These are phyloP conservation scores for Chondrosia reniformis DNA, from an alignment of 37 sponge, comb jelly and placozoan species.

Conservation along the genomic window DNA sequence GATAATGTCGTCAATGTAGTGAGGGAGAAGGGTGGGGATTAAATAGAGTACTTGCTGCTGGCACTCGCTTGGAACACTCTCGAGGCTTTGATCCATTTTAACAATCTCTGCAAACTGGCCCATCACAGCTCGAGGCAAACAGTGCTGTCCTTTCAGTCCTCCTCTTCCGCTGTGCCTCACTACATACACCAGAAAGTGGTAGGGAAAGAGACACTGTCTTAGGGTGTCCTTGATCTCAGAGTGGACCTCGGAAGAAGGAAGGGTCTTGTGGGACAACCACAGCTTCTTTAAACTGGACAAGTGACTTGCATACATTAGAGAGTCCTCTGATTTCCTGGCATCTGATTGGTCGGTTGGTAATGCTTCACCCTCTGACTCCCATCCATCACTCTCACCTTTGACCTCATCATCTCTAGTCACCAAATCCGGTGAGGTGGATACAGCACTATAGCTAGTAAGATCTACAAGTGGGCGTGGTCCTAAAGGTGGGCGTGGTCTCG, in stretches of 20 bases:
- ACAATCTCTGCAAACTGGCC: constrained; percentile 35
- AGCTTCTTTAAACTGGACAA: not conserved
- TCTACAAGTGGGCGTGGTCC: too few relatives aligned
- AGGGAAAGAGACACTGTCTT: not conserved
- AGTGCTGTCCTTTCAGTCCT: constrained; percentile 4
- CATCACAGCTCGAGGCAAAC: constrained; percentile 21
- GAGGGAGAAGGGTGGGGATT: not conserved
- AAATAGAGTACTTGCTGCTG: not conserved
- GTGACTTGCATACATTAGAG: not conserved
- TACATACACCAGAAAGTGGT: not conserved
- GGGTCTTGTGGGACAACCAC: not conserved
- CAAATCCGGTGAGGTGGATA: too few relatives aligned
- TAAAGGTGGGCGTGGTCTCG: too few relatives aligned
- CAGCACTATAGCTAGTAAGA: too few relatives aligned
- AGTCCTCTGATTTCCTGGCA: not conserved
- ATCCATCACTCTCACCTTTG: too few relatives aligned
- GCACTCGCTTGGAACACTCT: not conserved
- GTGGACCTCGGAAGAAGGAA: not conserved
- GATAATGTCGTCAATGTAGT: constrained; percentile 9
- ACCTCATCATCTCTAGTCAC: too few relatives aligned
- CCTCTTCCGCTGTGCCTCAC: not conserved
- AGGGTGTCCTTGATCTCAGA: not conserved
- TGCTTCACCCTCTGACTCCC: too few relatives aligned
- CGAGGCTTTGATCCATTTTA: constrained; percentile 5
- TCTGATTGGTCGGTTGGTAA: too few relatives aligned